These are phyloP conservation scores for Iselma pallidipennis DNA, from an alignment of 2,888 invertebrate species.

Conservation along the genomic window DNA sequence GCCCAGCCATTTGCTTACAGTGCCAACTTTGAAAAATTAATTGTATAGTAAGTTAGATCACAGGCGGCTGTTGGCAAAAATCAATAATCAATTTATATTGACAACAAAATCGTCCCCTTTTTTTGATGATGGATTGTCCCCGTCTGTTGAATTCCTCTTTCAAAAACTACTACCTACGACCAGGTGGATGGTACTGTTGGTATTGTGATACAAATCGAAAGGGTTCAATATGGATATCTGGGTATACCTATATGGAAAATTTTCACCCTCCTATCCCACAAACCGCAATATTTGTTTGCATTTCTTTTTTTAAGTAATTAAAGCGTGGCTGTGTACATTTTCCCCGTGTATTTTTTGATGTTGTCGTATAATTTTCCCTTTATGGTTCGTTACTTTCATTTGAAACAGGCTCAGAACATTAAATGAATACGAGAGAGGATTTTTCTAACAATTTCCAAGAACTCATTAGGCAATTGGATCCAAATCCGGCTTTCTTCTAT, in stretches of 20 bases:
- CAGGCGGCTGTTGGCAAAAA: slow-evolving; percentile 16
- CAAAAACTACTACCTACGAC: neutral
- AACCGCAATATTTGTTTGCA: neutral
- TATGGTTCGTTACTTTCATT: slow-evolving; percentile 24
- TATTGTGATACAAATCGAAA: neutral
- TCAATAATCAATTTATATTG: slow-evolving; percentile 28
- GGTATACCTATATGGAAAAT: neutral
- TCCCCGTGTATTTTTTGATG: slow-evolving; percentile 1
- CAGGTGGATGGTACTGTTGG: neutral
- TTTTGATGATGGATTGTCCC: neutral
- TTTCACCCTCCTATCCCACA: neutral
- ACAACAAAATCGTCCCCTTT: slow-evolving; percentile 16
- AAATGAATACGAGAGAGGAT: too few species aligned
- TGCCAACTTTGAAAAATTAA: neutral
- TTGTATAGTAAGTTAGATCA: neutral
- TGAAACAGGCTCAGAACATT: too few species aligned
- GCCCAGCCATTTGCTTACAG: neutral
- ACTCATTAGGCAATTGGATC: neutral
- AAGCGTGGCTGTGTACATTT: neutral
- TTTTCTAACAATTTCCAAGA: neutral
- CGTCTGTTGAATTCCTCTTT: neutral
- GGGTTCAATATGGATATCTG: neutral
- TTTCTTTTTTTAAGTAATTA: neutral
- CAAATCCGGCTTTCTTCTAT: neutral
- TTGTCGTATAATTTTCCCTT: slow-evolving; percentile 23